These are phyloP conservation scores for Aviceda subcristata DNA, from an alignment of 2,113 vertebrate species.

Conservation along the genomic window DNA sequence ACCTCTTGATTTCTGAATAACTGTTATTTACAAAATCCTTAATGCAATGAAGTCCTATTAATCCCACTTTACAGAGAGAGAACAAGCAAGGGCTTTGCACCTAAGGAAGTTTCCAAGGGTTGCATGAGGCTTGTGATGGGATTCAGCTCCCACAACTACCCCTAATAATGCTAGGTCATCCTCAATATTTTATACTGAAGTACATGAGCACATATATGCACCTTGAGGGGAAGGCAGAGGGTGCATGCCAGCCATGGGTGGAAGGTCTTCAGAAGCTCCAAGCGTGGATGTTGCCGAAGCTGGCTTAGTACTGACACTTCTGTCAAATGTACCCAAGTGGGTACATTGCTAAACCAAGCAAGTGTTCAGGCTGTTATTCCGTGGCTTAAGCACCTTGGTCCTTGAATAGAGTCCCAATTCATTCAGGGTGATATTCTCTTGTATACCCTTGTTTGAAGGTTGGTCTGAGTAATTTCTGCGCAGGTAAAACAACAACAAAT, in stretches of 20 bases:
- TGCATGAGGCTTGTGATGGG: not conserved
- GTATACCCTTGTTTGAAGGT: not conserved
- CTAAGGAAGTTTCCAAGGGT: not conserved
- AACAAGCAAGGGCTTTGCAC: not conserved
- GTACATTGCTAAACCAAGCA: not conserved
- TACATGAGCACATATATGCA: not conserved
- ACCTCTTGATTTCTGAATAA: not conserved
- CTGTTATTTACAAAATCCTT: not conserved
- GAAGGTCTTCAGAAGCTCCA: not conserved
- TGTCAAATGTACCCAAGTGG: not conserved
- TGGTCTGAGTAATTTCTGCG: not conserved
- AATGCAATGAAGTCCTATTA: not conserved
- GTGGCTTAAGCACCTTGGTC: not conserved
- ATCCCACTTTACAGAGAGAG: not conserved
- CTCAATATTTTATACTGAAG: not conserved
- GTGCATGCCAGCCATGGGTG: not conserved
- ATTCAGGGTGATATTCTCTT: not conserved
- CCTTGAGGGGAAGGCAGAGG: not conserved
- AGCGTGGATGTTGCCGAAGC: not conserved
- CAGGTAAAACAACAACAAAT: not conserved
- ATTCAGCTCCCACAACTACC: not conserved
- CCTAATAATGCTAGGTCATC: not conserved
- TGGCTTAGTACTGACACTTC: not conserved
- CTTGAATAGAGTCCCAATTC: not conserved
- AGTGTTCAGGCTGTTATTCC: not conserved